Conservation (phyloP, 2,888 invertebrate genomes). For the Bursaphelenchus okinawaensis region DNA sequence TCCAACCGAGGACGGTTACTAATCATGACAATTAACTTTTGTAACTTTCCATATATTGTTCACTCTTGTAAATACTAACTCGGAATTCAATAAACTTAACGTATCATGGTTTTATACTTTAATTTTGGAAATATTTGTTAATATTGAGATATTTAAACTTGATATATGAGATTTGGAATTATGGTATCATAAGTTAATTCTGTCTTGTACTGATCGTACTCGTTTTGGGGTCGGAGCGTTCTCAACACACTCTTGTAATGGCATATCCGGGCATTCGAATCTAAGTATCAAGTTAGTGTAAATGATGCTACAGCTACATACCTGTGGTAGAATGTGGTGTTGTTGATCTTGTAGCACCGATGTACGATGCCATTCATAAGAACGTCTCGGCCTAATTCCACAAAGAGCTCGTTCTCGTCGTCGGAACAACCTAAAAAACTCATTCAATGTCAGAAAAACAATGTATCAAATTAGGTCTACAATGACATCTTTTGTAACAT, state of each 20-base stretch:
- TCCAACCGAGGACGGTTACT: no score
- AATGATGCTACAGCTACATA: constrained; percentile 14
- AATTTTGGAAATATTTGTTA: no score
- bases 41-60: no score
- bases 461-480: not conserved
- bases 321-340: constrained; percentile 54
- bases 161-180: no score
- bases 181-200: no score
- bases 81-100: no score
- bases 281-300: constrained; percentile 13
- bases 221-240: constrained; percentile 23
- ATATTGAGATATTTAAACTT: no score
- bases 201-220: constrained; percentile 6
- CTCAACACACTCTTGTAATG: constrained; percentile 23
- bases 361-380: constrained; percentile 51
- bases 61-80: no score
- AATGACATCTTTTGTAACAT: not conserved
- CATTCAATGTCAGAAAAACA: not conserved
- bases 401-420: constrained; percentile 44
- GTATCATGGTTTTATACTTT: no score
- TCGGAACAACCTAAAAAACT: constrained; percentile 50
- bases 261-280: constrained; percentile 20
- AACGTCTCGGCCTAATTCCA: constrained; percentile 50
- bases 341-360: constrained; percentile 49
- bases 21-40: no score